These are phyloP conservation scores for Sebastes schlegelii DNA, from an alignment of 2,113 vertebrate species.

Conservation along the genomic window DNA sequence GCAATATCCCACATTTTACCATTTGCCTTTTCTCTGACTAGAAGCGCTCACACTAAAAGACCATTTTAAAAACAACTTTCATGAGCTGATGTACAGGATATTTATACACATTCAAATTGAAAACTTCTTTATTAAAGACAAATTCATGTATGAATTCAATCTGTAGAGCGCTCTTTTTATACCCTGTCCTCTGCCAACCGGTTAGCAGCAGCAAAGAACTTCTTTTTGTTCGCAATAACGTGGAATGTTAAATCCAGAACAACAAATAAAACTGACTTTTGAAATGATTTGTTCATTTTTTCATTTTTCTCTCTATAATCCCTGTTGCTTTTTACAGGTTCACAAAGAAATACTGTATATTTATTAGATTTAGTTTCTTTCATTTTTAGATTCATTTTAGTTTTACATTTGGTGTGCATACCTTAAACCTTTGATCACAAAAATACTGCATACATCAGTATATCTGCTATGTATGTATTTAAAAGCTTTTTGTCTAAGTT, in stretches of 20 bases:
- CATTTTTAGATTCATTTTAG: too few species aligned
- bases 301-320: neutral
- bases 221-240: slow-evolving; percentile 42
- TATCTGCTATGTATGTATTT: too few species aligned
- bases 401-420: neutral
- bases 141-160: slow-evolving; percentile 15
- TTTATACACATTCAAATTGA: slow-evolving; percentile 28
- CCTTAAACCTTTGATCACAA: neutral
- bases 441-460: neutral
- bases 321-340: too few species aligned
- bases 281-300: slow-evolving; percentile 18
- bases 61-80: neutral
- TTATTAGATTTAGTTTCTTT: neutral
- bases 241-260: slow-evolving; percentile 57
- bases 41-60: neutral
- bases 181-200: slow-evolving; percentile 44
- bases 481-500: too few species aligned
- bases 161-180: slow-evolving; percentile 44
- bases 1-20: slow-evolving; percentile 44
- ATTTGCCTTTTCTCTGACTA: slow-evolving; percentile 16
- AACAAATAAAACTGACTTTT: slow-evolving; percentile 68
- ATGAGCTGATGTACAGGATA: slow-evolving; percentile 48
- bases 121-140: slow-evolving; percentile 11
- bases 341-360: neutral
- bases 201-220: slow-evolving; percentile 34